Evolutionary conservation across 2,113 vertebrate species (phyloP).

Genomic region (Xiphorhynchus elegans): DNA sequence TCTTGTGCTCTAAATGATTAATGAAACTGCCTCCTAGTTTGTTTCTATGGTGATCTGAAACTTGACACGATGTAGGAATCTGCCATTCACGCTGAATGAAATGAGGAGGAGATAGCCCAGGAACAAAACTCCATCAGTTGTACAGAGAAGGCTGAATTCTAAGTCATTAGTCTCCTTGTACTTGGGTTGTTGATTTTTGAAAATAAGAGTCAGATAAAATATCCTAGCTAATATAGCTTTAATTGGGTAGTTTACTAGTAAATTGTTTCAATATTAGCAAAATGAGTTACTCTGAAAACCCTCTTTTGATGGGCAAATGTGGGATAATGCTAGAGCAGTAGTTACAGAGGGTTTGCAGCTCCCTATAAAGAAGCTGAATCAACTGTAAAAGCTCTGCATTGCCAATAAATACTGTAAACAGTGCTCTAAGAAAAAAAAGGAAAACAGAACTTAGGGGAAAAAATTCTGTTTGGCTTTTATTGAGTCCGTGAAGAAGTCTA

Average conservation of each 20-base stretch:
- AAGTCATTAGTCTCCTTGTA: conserved; percentile 49
- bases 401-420: background rate
- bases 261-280: conserved; percentile 37
- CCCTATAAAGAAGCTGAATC: background rate
- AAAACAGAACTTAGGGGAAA: background rate
- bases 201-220: conserved; percentile 30
- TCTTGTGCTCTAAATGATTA: conserved; percentile 99
- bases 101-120: conserved; percentile 66
- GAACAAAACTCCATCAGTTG: conserved; percentile 64
- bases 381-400: background rate
- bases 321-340: background rate
- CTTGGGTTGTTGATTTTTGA: conserved; percentile 39
- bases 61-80: conserved; percentile 96
- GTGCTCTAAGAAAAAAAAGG: background rate
- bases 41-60: conserved; percentile 98
- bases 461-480: background rate
- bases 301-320: background rate
- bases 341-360: background rate
- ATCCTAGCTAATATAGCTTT: conserved; percentile 32
- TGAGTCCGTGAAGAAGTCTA: background rate
- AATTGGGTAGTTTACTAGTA: conserved; percentile 16
- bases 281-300: background rate
- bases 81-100: conserved; percentile 84
- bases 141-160: conserved; percentile 46
- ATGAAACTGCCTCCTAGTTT: conserved; percentile 98